Evolutionary conservation across 2,113 vertebrate genomes (phyloP).

Genomic region (Rhinichthys klamathensis): DNA sequence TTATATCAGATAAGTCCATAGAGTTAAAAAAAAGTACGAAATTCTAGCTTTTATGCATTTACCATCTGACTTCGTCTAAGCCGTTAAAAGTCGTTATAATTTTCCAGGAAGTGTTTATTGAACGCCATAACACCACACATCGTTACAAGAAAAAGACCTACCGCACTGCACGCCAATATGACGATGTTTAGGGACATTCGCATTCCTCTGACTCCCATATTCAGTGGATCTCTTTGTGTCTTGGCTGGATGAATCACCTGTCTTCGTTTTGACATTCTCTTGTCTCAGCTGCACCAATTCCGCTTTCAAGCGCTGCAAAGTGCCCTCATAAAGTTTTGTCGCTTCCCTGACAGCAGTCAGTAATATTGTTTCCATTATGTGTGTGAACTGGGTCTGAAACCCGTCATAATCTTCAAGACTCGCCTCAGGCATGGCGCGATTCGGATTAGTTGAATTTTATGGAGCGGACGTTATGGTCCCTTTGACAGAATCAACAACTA

Average conservation of each 20-base stretch:
- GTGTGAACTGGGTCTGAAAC: conserved; percentile 68
- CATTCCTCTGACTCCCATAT: background rate
- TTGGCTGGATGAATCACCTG: background rate
- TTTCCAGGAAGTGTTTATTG: conserved; percentile 55
- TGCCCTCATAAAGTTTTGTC: conserved; percentile 73
- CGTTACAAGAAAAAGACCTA: conserved; percentile 53
- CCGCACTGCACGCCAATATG: conserved; percentile 74
- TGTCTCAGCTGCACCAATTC: conserved; percentile 68
- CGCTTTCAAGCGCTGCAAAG: conserved; percentile 69
- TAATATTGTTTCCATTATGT: conserved; percentile 71
- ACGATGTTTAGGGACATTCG: conserved; percentile 15
- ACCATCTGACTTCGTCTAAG: background rate
- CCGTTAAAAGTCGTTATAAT: conserved; percentile 22
- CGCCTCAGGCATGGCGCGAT: background rate
- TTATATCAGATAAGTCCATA: background rate
- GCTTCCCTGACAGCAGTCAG: conserved; percentile 70
- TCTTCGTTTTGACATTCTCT: conserved; percentile 69
- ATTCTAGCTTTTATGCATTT: background rate
- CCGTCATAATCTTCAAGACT: conserved; percentile 52
- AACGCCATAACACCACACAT: background rate
- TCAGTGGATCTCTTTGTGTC: background rate
- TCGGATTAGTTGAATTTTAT: background rate
- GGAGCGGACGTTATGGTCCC: background rate
- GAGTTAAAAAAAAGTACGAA: background rate
- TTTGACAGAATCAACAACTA: conserved; percentile 18